Evolutionary conservation across 2,797 vertebrate genomes (phyloP), one percentile per base, ranked within the genome.

Genomic region (Poeciliopsis presidionis): DNA sequence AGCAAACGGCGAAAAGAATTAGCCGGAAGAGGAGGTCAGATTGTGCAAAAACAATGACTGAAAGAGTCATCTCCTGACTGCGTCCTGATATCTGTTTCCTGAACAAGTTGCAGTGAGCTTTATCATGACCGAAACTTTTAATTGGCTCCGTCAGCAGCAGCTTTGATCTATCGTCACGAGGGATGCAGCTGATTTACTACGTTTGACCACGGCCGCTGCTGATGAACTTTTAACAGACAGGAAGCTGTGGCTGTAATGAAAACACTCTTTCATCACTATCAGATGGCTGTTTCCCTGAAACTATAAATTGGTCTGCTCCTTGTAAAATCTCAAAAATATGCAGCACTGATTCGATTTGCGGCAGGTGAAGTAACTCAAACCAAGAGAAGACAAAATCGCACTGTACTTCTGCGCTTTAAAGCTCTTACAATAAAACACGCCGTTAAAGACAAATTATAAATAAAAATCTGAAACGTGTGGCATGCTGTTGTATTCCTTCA

Each of bases 21-120:
- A 83, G 61, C 14, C 7, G 9, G 75, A 87, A 75, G 39, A 67
- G 55, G 55, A 85, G 55, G 72, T 61, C 41, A 73, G 77, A 87
- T 89, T 82, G 81, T 77, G 77, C 82, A 86, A 86, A 59, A 84
- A 79, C 78, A 73, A 88, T 83, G 78, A 87, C 72, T 71, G 46
- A 76, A 78, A 73, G 55, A 41, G 53, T 77, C 61, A 76, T 74
- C 49, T 75, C 89, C 86, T 80, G 36, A 65, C 79, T 65, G 67
- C 81, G 81, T 73, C 36, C 55, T 72, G 39, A 67, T 55, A 18
- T 49, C 84, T 77, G 84, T 69, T 73, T 70, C 6, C 11, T 67
- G 36, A 22, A 59, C 78, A 49, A 79, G 39, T 75, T 57, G 45
- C 36, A 33, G 70, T 11, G 45, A 53, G 25, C 73, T 74, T 45